Evolutionary conservation across 2,888 invertebrate genomes (phyloP).

Genomic region (Hydriomena furcata): DNA sequence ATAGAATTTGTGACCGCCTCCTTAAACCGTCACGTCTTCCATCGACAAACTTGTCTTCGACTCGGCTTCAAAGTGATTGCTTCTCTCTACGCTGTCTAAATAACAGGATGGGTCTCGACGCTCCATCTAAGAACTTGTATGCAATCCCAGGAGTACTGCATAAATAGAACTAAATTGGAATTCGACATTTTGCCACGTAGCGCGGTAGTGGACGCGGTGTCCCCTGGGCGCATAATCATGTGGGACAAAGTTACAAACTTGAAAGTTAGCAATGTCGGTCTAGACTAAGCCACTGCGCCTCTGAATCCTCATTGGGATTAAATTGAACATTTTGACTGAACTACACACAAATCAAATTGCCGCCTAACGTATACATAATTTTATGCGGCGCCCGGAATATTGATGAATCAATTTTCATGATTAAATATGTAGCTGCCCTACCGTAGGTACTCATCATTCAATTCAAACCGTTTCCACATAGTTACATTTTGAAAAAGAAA

Average conservation of each 20-base stretch:
- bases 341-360: slow-evolving; percentile 58
- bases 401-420: slow-evolving; percentile 34
- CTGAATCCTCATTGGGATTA: slow-evolving; percentile 64
- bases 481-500: no score
- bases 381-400: slow-evolving; percentile 27
- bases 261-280: slow-evolving; percentile 66
- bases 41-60: slow-evolving; percentile 22
- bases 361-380: slow-evolving; percentile 39
- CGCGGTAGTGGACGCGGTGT: slow-evolving; percentile 49
- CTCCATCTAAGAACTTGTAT: slow-evolving; percentile 23
- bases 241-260: slow-evolving; percentile 70
- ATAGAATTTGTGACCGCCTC: slow-evolving; percentile 13
- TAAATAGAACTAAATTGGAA: slow-evolving; percentile 70
- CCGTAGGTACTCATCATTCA: slow-evolving; percentile 3
- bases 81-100: slow-evolving; percentile 30
- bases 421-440: slow-evolving; percentile 14
- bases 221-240: slow-evolving; percentile 51
- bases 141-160: slow-evolving; percentile 60
- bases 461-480: not conserved
- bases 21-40: slow-evolving; percentile 23
- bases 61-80: slow-evolving; percentile 31
- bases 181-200: slow-evolving; percentile 58
- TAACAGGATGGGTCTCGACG: slow-evolving; percentile 25
- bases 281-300: slow-evolving; percentile 52
- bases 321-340: slow-evolving; percentile 61